A percentile compares a stretch with the other conserved stretches of the same genome.
These are phyloP conservation scores for Catharus bicknelli DNA, from an alignment of 2,113 vertebrate genomes.

Conservation along the genomic window DNA sequence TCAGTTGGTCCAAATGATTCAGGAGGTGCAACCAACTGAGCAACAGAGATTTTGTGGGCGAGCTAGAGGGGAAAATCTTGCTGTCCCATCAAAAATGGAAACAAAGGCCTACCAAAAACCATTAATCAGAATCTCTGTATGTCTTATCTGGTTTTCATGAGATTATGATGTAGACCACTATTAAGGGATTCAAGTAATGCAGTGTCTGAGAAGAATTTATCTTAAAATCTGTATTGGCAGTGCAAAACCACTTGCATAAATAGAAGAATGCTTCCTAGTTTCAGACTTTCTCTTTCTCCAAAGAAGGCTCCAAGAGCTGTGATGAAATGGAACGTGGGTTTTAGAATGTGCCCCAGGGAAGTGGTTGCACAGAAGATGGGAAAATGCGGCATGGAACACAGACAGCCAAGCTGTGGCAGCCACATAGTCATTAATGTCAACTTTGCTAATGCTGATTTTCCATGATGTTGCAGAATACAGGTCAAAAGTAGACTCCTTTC, in stretches of 20 bases:
- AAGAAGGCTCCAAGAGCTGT: not conserved
- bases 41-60: not conserved
- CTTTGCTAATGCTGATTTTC: not conserved
- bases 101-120: not conserved
- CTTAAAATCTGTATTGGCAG: not conserved
- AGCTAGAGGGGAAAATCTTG: not conserved
- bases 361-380: not conserved
- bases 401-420: not conserved
- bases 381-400: accelerated
- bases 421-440: not conserved
- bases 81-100: not conserved
- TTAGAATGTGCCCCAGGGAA: accelerated
- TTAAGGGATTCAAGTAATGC: not conserved
- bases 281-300: not conserved
- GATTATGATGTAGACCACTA: not conserved
- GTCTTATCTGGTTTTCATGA: not conserved
- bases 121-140: not conserved
- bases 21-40: not conserved
- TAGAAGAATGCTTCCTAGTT: not conserved
- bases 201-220: not conserved
- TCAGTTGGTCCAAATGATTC: not conserved
- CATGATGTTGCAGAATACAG: not conserved
- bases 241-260: not conserved
- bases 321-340: not conserved
- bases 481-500: not conserved